Evolutionary conservation across 1,140 invertebrate species (phyloP).

Genomic region (Heliconius melpomene): DNA sequence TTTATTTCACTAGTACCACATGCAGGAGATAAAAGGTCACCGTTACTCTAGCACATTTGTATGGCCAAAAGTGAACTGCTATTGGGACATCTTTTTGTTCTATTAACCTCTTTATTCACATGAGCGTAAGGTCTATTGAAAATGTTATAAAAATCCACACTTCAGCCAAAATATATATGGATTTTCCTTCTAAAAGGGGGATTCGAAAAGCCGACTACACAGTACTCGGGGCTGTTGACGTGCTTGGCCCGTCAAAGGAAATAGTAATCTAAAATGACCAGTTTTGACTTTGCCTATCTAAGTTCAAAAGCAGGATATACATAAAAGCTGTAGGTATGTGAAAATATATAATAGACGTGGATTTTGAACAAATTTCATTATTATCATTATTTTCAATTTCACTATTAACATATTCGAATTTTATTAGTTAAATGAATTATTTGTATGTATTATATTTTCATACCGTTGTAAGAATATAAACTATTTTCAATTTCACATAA

Average conservation of each 20-base stretch:
- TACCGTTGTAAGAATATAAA: too few relatives aligned
- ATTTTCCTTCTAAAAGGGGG: conserved; percentile 6
- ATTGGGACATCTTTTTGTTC: not conserved
- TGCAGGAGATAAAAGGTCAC: not conserved
- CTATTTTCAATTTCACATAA: too few relatives aligned
- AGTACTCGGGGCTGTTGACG: not conserved
- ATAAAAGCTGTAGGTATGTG: not conserved
- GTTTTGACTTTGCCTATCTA: not conserved
- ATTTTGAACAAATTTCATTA: not conserved
- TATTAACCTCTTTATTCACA: not conserved
- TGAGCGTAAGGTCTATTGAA: not conserved
- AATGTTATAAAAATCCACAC: not conserved
- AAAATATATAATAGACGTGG: not conserved
- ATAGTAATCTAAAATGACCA: conserved; percentile 17
- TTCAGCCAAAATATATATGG: not conserved
- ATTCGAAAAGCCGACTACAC: conserved; percentile 2
- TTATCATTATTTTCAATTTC: too few relatives aligned
- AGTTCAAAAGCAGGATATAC: not conserved
- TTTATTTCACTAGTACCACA: not conserved
- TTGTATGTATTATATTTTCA: too few relatives aligned
- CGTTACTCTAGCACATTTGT: too few relatives aligned
- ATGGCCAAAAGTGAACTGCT: too few relatives aligned
- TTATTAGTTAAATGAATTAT: too few relatives aligned
- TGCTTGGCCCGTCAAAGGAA: conserved; percentile 14
- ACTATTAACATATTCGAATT: too few relatives aligned